Evolutionary conservation across 2,888 invertebrate genomes (phyloP).

Genomic region (Mythimna albipuncta): DNA sequence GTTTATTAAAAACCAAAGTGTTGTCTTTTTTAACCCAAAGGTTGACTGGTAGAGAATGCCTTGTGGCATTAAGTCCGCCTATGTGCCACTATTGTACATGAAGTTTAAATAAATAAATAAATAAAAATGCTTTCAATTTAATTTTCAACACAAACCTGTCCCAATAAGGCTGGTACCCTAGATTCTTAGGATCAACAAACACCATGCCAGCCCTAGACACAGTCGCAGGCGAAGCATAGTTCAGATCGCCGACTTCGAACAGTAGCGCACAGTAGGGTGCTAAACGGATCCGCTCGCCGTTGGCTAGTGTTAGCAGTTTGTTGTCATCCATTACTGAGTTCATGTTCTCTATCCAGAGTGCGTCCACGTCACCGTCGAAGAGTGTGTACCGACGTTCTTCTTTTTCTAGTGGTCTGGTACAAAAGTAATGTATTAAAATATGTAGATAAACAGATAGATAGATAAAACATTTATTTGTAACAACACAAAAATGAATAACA

Average conservation of each 20-base stretch:
- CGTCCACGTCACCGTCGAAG: conserved; percentile 98
- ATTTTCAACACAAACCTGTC: conserved; percentile 90
- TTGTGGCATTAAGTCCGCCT: no score
- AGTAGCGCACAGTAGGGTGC: conserved; percentile 95
- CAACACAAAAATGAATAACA: no score
- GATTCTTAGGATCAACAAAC: conserved; percentile 97
- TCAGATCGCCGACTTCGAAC: conserved; percentile 97
- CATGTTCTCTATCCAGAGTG: conserved; percentile 99
- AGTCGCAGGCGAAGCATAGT: conserved; percentile 97
- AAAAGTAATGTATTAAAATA: neutral
- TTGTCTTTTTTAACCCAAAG: no score
- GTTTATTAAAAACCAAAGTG: no score
- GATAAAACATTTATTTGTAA: neutral
- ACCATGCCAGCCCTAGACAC: conserved; percentile 98
- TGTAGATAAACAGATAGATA: neutral
- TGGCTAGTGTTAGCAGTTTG: conserved; percentile 96
- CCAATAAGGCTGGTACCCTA: conserved; percentile 97
- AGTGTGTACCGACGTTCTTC: conserved; percentile 95
- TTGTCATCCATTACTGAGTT: conserved; percentile 99
- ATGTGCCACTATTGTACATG: no score
- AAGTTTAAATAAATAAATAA: no score
- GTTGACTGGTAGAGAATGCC: no score
- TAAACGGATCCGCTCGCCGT: conserved; percentile 96
- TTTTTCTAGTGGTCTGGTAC: conserved; percentile 92
- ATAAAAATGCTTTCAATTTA: no score